Percentiles rank a stretch among this genome's conserved stretches.
Conservation (phyloP, 2,113 vertebrate species). For the Struthidea cinerea region DNA sequence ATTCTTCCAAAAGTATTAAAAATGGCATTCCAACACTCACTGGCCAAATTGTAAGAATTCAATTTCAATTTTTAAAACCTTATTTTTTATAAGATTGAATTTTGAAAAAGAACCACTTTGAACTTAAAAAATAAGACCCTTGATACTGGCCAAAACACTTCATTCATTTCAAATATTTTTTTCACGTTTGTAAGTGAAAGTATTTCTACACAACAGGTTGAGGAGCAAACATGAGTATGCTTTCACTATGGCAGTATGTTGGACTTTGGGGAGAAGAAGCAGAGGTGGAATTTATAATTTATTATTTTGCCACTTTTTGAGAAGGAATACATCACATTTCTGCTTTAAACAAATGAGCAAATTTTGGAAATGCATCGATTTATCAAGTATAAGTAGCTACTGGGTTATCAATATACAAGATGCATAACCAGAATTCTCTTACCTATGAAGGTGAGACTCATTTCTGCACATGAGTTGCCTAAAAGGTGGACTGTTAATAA, state of each 20-base stretch:
- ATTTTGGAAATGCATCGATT: not conserved
- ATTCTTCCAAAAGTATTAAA: not conserved
- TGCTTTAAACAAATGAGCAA: not conserved
- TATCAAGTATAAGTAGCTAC: not conserved
- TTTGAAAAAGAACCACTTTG: not conserved
- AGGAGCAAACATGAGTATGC: not conserved
- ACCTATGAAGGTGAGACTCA: not conserved
- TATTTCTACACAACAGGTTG: not conserved
- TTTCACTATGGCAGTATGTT: not conserved
- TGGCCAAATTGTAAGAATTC: not conserved
- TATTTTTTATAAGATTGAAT: not conserved
- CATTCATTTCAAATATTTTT: not conserved
- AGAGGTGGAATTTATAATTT: not conserved
- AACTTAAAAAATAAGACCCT: not conserved
- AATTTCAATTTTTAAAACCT: not conserved
- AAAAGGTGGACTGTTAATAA: not conserved
- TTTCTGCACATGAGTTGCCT: not conserved
- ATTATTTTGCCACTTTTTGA: not conserved
- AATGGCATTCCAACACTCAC: not conserved
- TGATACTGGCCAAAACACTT: not conserved
- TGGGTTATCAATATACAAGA: not conserved
- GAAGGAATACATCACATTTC: not conserved
- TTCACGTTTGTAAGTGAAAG: not conserved
- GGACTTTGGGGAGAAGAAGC: not conserved
- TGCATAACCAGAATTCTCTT: not conserved